Evolutionary conservation across 2,888 invertebrate genomes (phyloP).

Genomic region (Phymatocera aterrima): DNA sequence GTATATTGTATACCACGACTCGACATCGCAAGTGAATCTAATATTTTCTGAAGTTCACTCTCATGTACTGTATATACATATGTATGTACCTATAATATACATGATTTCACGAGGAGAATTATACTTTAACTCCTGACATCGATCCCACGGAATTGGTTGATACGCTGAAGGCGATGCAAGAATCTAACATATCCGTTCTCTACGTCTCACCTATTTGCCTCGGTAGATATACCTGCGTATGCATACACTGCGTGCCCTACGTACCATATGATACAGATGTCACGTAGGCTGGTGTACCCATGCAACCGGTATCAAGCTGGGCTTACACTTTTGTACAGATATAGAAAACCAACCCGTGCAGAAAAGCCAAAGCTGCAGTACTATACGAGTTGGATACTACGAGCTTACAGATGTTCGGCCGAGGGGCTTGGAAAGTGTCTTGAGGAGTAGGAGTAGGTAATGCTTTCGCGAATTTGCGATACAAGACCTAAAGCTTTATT

Average conservation of each 20-base stretch:
- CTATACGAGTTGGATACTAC: not conserved
- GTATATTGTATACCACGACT: too few relatives aligned
- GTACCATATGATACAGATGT: too few relatives aligned
- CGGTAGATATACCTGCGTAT: not conserved
- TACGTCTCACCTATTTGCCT: not conserved
- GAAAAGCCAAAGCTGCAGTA: not conserved
- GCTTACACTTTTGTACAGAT: constrained; percentile 1
- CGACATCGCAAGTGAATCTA: not conserved
- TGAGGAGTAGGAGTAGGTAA: not conserved
- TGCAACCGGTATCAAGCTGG: not conserved
- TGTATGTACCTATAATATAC: too few relatives aligned
- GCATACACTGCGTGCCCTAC: not conserved
- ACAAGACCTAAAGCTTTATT: not conserved
- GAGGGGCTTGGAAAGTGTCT: not conserved
- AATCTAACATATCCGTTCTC: constrained; percentile 1
- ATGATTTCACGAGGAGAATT: not conserved
- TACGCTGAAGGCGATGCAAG: not conserved
- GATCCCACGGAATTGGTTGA: constrained; percentile 13
- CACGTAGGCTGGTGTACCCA: too few relatives aligned
- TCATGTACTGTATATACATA: too few relatives aligned
- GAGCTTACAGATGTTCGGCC: constrained; percentile 8
- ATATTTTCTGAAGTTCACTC: not conserved
- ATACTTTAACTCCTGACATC: constrained; percentile 3
- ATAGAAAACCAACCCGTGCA: not conserved
- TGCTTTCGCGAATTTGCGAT: not conserved